A percentile compares a stretch with the other conserved stretches of the same genome.
phyloP scores from a whole-genome alignment of 2,888 invertebrate species.

The Acanthosepion lycidas region DNA sequence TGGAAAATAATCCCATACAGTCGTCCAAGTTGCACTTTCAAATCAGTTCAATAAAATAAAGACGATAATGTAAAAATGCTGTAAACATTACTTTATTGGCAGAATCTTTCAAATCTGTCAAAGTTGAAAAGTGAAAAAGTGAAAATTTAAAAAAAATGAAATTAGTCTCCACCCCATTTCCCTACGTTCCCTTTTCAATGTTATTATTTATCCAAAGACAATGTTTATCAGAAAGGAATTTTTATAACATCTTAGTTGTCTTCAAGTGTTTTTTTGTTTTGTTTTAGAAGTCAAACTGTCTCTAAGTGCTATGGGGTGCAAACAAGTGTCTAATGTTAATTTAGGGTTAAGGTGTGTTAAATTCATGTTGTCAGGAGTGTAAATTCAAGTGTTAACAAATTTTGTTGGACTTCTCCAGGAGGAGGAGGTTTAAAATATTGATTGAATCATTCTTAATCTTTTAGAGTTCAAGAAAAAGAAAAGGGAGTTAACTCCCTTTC shows the following conservation, averaged over 20 bases:
- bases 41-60: background rate
- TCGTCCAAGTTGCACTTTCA: background rate
- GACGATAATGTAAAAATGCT: background rate
- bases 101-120: background rate
- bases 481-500: background rate
- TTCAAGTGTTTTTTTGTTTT: no score
- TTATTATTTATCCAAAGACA: background rate
- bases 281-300: background rate
- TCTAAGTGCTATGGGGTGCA: slow-evolving; percentile 14
- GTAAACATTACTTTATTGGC: background rate
- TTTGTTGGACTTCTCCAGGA: background rate
- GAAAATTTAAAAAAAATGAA: background rate
- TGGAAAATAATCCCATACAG: background rate
- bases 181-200: background rate
- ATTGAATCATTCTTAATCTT: background rate
- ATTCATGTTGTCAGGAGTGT: background rate
- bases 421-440: background rate
- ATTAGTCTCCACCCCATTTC: background rate
- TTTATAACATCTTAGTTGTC: background rate
- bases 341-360: background rate
- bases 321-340: background rate
- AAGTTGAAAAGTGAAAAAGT: background rate
- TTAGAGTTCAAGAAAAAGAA: background rate
- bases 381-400: background rate
- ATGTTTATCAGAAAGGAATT: background rate